Conservation (phyloP, 2,888 invertebrate genomes). For the Hydropsyche betteni region DNA sequence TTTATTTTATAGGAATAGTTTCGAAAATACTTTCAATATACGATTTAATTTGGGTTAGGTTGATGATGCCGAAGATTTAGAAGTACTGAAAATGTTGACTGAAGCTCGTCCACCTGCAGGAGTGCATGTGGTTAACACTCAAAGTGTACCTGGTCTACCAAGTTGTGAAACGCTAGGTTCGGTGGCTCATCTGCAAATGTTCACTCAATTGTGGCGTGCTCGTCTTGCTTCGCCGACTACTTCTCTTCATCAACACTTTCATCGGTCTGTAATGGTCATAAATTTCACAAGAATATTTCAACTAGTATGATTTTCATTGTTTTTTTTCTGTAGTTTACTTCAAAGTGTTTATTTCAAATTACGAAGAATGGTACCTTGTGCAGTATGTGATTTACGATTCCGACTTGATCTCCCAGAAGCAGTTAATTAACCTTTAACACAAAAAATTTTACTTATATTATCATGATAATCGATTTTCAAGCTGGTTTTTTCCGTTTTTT, state of each 20-base stretch:
- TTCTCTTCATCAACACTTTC: constrained; percentile 58
- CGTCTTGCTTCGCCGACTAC: constrained; percentile 53
- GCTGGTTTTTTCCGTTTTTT: constrained; percentile 45
- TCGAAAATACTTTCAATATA: neutral
- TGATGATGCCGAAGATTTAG: constrained; percentile 84
- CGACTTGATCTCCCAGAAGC: constrained; percentile 88
- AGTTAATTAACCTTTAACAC: constrained; percentile 57
- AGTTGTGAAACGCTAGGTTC: constrained; percentile 66
- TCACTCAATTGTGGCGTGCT: constrained; percentile 68
- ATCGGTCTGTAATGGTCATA: constrained; percentile 54
- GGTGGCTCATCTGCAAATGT: constrained; percentile 81
- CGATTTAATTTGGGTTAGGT: constrained; percentile 61
- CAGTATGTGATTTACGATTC: constrained; percentile 82
- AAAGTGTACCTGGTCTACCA: constrained; percentile 76
- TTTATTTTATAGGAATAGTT: too few species aligned
- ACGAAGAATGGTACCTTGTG: constrained; percentile 86
- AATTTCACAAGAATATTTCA: too few species aligned
- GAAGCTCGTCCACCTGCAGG: constrained; percentile 79
- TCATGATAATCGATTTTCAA: neutral
- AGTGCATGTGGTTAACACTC: constrained; percentile 82
- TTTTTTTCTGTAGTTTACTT: constrained; percentile 61
- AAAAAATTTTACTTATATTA: neutral
- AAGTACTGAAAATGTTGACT: constrained; percentile 76
- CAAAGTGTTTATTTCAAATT: constrained; percentile 89
- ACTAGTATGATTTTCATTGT: constrained; percentile 25